Percentiles rank a stretch among this genome's conserved stretches.
Conservation (phyloP, 2,113 vertebrate species). For the Eurystomus gularis region DNA sequence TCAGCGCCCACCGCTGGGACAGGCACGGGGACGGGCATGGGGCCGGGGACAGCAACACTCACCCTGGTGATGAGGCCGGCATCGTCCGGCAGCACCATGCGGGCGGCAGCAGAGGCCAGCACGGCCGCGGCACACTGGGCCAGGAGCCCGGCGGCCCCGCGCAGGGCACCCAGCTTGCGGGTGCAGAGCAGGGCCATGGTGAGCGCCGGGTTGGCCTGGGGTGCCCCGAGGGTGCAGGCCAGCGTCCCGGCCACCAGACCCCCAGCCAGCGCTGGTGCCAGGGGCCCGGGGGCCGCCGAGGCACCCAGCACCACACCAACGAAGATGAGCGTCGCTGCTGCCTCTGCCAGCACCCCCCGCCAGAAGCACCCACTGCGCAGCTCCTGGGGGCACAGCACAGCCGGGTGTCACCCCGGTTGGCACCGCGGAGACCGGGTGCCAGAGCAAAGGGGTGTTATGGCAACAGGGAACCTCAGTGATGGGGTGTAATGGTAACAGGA, state of each 20-base stretch:
- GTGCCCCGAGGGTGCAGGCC: conserved; percentile 75
- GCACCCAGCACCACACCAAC: conserved; percentile 79
- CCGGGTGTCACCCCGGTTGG: fast-evolving
- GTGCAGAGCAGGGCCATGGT: conserved; percentile 81
- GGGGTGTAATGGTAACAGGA: neutral
- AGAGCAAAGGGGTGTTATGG: neutral
- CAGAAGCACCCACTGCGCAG: conserved; percentile 77
- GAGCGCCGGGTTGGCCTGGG: conserved; percentile 84
- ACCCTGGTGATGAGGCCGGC: conserved; percentile 75
- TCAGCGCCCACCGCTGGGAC: neutral
- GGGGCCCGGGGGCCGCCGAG: neutral
- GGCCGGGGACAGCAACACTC: neutral
- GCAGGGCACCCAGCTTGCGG: conserved; percentile 74
- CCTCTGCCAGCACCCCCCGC: conserved; percentile 75
- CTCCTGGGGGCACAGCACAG: conserved; percentile 49
- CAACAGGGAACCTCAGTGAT: neutral
- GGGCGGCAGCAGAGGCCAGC: conserved; percentile 73
- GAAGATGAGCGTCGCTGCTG: conserved; percentile 77
- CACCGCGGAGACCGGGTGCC: fast-evolving
- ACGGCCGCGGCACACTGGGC: conserved; percentile 81
- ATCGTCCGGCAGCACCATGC: conserved; percentile 61
- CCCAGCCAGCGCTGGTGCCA: conserved; percentile 78
- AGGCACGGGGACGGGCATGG: fast-evolving
- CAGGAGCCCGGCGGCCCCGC: conserved; percentile 60
- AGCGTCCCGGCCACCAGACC: conserved; percentile 74